These are phyloP conservation scores for Bombus fervidus DNA, from an alignment of 1,140 invertebrate species.

Conservation along the genomic window DNA sequence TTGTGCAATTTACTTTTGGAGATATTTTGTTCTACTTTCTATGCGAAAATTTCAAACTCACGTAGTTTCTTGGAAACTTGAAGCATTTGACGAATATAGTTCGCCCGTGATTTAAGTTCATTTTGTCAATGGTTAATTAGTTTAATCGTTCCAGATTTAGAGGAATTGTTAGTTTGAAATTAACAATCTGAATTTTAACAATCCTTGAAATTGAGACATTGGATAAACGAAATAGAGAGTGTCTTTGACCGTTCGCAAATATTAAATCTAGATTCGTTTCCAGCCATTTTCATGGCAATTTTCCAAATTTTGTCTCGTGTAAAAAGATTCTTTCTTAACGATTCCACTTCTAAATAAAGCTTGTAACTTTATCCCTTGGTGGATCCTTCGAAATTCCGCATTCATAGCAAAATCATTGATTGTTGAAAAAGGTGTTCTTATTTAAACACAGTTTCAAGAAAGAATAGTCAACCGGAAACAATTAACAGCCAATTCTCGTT, in stretches of 20 bases:
- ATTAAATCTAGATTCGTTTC: not conserved
- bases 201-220: not conserved
- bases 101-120: too few species aligned
- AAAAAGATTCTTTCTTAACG: not conserved
- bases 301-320: not conserved
- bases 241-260: not conserved
- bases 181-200: not conserved
- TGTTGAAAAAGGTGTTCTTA: not conserved
- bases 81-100: too few species aligned
- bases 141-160: too few species aligned
- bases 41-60: too few species aligned
- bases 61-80: too few species aligned
- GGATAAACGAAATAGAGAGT: not conserved
- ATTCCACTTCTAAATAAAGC: too few species aligned
- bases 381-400: not conserved
- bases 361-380: not conserved
- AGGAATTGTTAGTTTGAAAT: too few species aligned
- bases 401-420: not conserved
- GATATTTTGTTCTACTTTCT: not conserved
- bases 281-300: not conserved
- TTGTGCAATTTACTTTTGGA: not conserved
- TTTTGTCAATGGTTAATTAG: too few species aligned
- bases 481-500: not conserved
- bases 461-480: not conserved
- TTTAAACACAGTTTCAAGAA: not conserved